Evolutionary conservation across 2,113 vertebrate species (phyloP).

Genomic region (Leptocoma aspasia): DNA sequence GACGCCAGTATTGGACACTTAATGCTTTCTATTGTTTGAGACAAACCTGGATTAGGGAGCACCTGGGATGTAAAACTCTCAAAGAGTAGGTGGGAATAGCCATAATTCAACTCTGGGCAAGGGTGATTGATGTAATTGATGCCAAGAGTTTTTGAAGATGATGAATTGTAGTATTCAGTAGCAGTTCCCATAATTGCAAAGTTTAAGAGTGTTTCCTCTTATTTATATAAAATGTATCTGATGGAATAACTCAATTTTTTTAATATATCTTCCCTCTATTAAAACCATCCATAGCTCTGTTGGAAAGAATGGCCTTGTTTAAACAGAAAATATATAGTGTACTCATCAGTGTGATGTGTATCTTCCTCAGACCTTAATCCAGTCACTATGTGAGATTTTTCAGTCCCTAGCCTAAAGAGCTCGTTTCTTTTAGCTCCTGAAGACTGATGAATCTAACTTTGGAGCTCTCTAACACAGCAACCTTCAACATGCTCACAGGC

Average conservation of each 20-base stretch:
- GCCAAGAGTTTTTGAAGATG: neutral
- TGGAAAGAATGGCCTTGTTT: neutral
- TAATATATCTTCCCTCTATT: neutral
- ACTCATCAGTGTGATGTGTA: fast-evolving
- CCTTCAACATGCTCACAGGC: neutral
- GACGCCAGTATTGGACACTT: neutral
- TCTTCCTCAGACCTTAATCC: neutral
- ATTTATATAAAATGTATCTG: neutral
- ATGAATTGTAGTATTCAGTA: neutral
- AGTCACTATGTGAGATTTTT: neutral
- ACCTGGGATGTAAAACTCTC: neutral
- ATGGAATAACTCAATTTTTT: neutral
- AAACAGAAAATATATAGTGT: neutral
- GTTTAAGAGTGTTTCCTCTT: neutral
- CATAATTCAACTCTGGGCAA: neutral
- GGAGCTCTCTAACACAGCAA: neutral
- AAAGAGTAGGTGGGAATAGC: neutral
- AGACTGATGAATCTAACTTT: neutral
- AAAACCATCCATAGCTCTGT: neutral
- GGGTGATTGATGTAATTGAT: neutral
- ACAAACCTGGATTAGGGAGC: neutral
- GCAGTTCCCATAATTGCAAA: neutral
- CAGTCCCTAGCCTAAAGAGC: fast-evolving
- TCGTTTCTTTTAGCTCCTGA: neutral
- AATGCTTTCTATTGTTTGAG: neutral